Percentiles rank a stretch among this genome's conserved stretches.
Evolutionary conservation across 2,797 vertebrate genomes (phyloP).

Genomic region (Cyprinodon diabolis): DNA sequence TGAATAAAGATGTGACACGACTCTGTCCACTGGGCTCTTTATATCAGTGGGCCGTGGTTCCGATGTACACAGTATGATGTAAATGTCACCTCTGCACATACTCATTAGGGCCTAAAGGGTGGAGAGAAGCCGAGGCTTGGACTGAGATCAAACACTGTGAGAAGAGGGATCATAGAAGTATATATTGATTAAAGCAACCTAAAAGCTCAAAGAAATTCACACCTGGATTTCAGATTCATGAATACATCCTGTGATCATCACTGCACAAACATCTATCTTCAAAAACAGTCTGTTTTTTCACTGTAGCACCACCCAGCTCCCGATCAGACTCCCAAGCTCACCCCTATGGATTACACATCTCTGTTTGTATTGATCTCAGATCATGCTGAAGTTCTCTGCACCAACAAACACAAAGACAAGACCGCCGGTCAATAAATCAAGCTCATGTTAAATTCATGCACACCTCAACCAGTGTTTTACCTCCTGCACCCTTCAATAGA

Average conservation of each 20-base stretch:
- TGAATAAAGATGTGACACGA: conserved; percentile 39
- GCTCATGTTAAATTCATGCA: conserved; percentile 72
- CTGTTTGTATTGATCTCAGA: conserved; percentile 49
- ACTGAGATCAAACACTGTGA: conserved; percentile 35
- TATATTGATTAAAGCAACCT: neutral
- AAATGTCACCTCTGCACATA: conserved; percentile 72
- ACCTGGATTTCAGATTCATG: neutral
- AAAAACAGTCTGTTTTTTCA: conserved; percentile 1
- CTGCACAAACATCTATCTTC: neutral
- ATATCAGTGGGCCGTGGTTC: conserved; percentile 53
- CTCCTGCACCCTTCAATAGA: conserved; percentile 10
- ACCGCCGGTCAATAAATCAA: conserved; percentile 64
- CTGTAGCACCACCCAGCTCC: neutral
- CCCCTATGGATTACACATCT: conserved; percentile 58
- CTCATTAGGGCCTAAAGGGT: conserved; percentile 56
- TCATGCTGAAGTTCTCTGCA: conserved; percentile 53
- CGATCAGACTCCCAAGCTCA: conserved; percentile 26
- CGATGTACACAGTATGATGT: conserved; percentile 52
- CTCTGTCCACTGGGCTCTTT: conserved; percentile 47
- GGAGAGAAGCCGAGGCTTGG: conserved; percentile 41
- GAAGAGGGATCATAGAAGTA: neutral
- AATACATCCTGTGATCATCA: conserved; percentile 6
- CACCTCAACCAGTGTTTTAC: conserved; percentile 59
- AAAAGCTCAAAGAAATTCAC: neutral
- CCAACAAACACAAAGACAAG: conserved; percentile 63